Conservation (phyloP, 2,113 vertebrate genomes). For the Macrotus californicus region DNA sequence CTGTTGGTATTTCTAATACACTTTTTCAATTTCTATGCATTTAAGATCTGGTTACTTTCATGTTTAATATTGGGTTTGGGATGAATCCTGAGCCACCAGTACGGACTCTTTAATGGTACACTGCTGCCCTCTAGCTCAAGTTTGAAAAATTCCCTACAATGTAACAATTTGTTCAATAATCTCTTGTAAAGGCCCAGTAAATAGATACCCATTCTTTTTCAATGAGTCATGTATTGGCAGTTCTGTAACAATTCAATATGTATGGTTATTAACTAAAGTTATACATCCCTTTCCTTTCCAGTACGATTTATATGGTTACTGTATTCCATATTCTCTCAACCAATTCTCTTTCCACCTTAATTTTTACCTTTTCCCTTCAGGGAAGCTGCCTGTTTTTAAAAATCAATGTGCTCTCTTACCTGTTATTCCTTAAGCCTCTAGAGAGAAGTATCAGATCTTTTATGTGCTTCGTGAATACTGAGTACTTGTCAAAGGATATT, state of each 20-base stretch:
- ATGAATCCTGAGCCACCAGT: not conserved
- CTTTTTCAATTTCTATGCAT: conserved; percentile 27
- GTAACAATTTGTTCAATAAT: not conserved
- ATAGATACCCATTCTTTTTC: not conserved
- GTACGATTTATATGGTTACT: not conserved
- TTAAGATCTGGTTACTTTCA: conserved; percentile 31
- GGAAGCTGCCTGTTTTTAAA: not conserved
- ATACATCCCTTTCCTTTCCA: not conserved
- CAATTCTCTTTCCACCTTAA: not conserved
- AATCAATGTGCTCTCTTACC: not conserved
- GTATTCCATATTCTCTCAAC: not conserved
- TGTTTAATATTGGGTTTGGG: not conserved
- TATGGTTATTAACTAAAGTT: not conserved
- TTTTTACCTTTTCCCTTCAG: not conserved
- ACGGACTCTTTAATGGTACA: not conserved
- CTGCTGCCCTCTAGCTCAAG: conserved; percentile 79
- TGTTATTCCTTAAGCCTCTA: not conserved
- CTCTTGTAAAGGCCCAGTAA: not conserved
- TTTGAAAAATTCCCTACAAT: not conserved
- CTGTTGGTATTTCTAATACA: conserved; percentile 14
- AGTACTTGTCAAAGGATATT: not conserved
- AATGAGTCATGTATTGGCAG: not conserved
- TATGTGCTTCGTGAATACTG: not conserved
- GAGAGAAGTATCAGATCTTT: not conserved
- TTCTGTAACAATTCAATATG: not conserved